phyloP scores from a whole-genome alignment of 1,140 invertebrate species.

The Cecropterus lyciades region DNA sequence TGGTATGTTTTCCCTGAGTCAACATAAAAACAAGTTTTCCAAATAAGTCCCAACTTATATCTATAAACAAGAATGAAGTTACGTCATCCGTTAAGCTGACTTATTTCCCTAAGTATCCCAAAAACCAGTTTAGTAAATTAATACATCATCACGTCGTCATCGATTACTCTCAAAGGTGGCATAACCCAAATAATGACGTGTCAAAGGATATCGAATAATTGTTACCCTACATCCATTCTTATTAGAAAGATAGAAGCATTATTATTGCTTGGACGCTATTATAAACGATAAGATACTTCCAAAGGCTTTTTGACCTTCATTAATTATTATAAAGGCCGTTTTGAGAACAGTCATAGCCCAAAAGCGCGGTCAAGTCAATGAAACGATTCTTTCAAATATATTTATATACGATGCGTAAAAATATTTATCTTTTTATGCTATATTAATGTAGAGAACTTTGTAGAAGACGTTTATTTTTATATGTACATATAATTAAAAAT shows the following conservation, averaged over 20 bases:
- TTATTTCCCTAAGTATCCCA: neutral
- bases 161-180: neutral
- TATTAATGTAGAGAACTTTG: too few species aligned
- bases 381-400: too few species aligned
- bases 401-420: neutral
- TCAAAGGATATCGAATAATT: neutral
- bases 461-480: too few species aligned
- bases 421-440: too few species aligned
- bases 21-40: too few species aligned
- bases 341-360: conserved; percentile 8
- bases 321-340: conserved; percentile 15
- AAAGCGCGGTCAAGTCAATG: neutral
- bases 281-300: conserved; percentile 3
- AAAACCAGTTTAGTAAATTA: neutral
- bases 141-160: conserved; percentile 17
- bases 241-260: neutral
- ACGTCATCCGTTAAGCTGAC: too few species aligned
- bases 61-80: too few species aligned
- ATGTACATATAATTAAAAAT: too few species aligned
- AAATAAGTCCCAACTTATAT: too few species aligned
- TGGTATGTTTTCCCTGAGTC: too few species aligned
- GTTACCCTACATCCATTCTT: neutral
- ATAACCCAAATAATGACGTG: conserved; percentile 16
- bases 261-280: neutral
- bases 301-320: conserved; percentile 12